Evolutionary conservation across 2,797 vertebrate genomes (phyloP).

Genomic region (Bradypus variegatus): DNA sequence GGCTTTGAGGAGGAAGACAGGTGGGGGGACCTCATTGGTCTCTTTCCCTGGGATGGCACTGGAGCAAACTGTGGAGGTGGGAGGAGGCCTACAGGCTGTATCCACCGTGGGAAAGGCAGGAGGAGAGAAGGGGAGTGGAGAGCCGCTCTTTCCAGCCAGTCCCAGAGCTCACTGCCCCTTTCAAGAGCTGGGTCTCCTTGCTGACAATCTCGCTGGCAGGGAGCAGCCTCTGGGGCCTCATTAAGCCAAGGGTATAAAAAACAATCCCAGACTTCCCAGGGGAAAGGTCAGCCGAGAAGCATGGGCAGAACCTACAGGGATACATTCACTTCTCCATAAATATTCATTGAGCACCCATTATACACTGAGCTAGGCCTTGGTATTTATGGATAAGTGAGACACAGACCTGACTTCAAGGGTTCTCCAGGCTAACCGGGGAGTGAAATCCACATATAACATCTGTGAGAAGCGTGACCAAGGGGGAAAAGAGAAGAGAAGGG

Average conservation of each 20-base stretch:
- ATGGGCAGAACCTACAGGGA: not conserved
- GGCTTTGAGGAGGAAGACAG: not conserved
- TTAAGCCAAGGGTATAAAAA: constrained; percentile 30
- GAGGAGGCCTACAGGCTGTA: not conserved
- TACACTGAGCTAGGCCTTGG: not conserved
- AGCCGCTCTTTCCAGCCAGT: not conserved
- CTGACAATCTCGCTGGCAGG: not conserved
- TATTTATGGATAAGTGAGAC: not conserved
- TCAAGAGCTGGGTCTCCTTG: constrained; percentile 22
- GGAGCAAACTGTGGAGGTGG: not conserved
- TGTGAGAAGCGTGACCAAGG: not conserved
- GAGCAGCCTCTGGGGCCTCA: constrained; percentile 35
- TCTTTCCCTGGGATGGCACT: not conserved
- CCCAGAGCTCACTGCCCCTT: not conserved
- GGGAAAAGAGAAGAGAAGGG: not conserved
- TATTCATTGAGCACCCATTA: not conserved
- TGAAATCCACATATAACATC: constrained; percentile 15
- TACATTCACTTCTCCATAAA: not conserved
- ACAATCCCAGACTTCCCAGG: constrained; percentile 34
- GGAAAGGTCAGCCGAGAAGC: constrained; percentile 9
- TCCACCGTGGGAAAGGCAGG: not conserved
- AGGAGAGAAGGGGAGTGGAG: not conserved
- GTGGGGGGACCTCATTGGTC: not conserved
- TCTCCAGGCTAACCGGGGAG: not conserved
- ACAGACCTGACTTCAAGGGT: not conserved